A percentile compares a stretch with the other conserved stretches of the same genome.
Conservation (phyloP, 1,140 invertebrate genomes). For the Polypedilum pembai region DNA sequence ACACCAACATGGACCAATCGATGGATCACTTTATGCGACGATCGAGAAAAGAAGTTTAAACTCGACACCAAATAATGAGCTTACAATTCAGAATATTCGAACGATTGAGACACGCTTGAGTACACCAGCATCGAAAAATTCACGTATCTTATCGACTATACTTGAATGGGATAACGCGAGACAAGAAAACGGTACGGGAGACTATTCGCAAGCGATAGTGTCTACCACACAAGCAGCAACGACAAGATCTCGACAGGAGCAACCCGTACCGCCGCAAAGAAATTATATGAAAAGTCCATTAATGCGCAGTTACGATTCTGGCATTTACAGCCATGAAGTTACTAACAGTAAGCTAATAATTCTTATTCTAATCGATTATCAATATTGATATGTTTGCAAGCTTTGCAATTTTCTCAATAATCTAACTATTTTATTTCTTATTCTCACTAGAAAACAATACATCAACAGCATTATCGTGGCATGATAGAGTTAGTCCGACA, state of each 20-base stretch:
- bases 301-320: conserved; percentile 17
- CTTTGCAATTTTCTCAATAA: not conserved
- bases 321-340: conserved; percentile 22
- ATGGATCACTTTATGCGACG: conserved; percentile 32
- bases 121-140: conserved; percentile 7
- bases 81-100: conserved; percentile 12
- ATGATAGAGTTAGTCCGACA: conserved; percentile 9
- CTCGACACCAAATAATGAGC: not conserved
- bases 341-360: not conserved
- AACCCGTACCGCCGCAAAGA: not conserved
- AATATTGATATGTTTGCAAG: not conserved
- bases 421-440: not conserved
- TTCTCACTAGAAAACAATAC: conserved; percentile 9
- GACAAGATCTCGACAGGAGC: not conserved
- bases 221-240: not conserved
- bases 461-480: not conserved
- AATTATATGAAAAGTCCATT: conserved; percentile 9
- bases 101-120: conserved; percentile 6
- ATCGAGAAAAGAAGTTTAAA: conserved; percentile 29
- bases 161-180: conserved; percentile 24
- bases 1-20: conserved; percentile 31
- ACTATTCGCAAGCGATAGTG: not conserved
- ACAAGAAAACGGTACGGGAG: not conserved
- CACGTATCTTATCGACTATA: conserved; percentile 14
- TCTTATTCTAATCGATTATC: not conserved